These are phyloP conservation scores for Stenodera caucasica DNA, from an alignment of 2,888 invertebrate species.

Conservation along the genomic window DNA sequence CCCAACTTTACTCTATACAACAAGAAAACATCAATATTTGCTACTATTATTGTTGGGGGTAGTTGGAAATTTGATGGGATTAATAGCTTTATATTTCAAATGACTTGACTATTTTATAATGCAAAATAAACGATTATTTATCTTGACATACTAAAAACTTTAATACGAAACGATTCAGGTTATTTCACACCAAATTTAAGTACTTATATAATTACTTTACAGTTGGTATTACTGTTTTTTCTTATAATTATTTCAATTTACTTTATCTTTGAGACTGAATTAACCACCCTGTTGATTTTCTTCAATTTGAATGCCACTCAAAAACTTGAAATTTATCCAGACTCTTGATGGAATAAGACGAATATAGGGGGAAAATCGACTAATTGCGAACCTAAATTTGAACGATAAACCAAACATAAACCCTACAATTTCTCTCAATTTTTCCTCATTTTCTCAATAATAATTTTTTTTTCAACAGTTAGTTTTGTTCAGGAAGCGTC, in stretches of 20 bases:
- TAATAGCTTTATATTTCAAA: slow-evolving; percentile 17
- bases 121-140: too few species aligned
- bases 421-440: not conserved
- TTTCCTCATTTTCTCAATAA: too few species aligned
- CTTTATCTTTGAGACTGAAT: not conserved
- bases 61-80: slow-evolving; percentile 19
- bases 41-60: slow-evolving; percentile 4
- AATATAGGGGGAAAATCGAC: not conserved
- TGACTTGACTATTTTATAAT: too few species aligned
- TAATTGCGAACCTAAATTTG: not conserved
- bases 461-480: too few species aligned
- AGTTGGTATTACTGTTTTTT: not conserved
- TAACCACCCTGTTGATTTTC: not conserved
- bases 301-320: not conserved
- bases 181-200: too few species aligned
- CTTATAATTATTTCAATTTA: not conserved
- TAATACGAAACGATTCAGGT: too few species aligned
- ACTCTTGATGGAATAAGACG: not conserved
- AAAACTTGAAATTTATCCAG: not conserved
- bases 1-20: slow-evolving; percentile 8
- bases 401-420: too few species aligned
- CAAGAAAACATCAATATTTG: slow-evolving; percentile 23
- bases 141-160: too few species aligned
- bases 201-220: too few species aligned
- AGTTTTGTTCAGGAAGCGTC: too few species aligned